phyloP scores from a whole-genome alignment of 2,797 vertebrate species.

The Sebastes taczanowskii region DNA sequence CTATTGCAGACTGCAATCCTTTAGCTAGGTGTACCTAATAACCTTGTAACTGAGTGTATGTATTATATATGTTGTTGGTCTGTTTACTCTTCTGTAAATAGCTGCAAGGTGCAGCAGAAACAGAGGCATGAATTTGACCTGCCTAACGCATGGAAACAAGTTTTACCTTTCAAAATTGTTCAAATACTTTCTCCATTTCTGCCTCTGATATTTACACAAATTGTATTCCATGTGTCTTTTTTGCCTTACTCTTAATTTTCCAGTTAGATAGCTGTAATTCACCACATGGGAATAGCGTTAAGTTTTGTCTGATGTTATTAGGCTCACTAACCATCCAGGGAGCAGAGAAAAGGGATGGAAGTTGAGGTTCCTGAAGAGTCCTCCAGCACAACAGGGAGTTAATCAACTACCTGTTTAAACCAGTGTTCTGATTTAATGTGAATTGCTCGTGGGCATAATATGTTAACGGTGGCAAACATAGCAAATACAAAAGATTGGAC shows the following conservation, averaged over 20 bases:
- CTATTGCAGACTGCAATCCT: not conserved
- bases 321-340: not conserved
- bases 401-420: constrained; percentile 14
- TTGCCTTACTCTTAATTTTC: not conserved
- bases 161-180: not conserved
- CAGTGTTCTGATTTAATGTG: not conserved
- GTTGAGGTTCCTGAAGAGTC: not conserved
- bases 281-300: not conserved
- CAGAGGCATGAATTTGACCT: not conserved
- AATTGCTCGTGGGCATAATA: not conserved
- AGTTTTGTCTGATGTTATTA: not conserved
- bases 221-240: not conserved
- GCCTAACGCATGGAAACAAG: not conserved
- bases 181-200: not conserved
- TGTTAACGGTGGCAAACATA: not conserved
- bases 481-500: not conserved
- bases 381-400: not conserved
- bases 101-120: not conserved
- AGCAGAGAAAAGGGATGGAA: not conserved
- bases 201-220: not conserved
- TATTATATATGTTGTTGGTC: not conserved
- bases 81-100: not conserved
- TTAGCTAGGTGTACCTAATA: not conserved
- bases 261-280: not conserved
- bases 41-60: not conserved